Base-by-base conservation (phyloP, 2,888 invertebrate genomes). In the Meiosimyza platycephala region DNA sequence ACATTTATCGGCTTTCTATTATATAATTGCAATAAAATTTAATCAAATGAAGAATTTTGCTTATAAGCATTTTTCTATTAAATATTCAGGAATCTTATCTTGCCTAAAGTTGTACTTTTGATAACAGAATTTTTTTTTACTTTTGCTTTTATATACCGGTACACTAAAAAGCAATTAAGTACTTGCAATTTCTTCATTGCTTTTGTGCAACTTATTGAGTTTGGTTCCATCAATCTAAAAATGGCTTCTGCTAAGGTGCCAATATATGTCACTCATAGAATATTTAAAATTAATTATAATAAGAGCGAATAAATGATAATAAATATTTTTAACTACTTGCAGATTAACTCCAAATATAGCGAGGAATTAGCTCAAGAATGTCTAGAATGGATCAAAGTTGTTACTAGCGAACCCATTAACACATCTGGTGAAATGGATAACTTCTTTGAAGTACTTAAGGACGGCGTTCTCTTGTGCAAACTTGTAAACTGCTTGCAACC, bases 291-390 rank as follows among this genome's bases (percentile, higher is more conserved):
- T 12, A 7, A 59, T 7, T 18, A 59, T 18, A 16, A n/a, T 71
- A 13, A 54, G 7, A 55, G 60, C 16, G 40, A 12, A 16, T 11
- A 50, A 9, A 13, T 18, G 9, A 48, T 59, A 55, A 70, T 57
- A 9, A 40, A 59, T 48, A 57, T 62, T 51, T 9, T 3, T 74
- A 79, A 78, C 81, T 82, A 81, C 80, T 91, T 91, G 15, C 90
- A 99, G 99, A 96, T 99, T 81, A 96, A 97, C 88, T 95, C 96
- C 87, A 99, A 99, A 90, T 99, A 98, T 90, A 98, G 96, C 88
- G 94, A 95, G 83, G 95, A 95, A 83, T 90, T 97, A 77, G 99
- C 99, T 3, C 92, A 92, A 80, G 97, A 99, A 89, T 93, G 94
- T 79, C 88, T 98, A 84, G 93, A 94, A 89, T 99, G 99, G 99